Evolutionary conservation across 2,888 invertebrate genomes (phyloP), one percentile per base, ranked within the genome.

Genomic region (Parthenolecanium corni): DNA sequence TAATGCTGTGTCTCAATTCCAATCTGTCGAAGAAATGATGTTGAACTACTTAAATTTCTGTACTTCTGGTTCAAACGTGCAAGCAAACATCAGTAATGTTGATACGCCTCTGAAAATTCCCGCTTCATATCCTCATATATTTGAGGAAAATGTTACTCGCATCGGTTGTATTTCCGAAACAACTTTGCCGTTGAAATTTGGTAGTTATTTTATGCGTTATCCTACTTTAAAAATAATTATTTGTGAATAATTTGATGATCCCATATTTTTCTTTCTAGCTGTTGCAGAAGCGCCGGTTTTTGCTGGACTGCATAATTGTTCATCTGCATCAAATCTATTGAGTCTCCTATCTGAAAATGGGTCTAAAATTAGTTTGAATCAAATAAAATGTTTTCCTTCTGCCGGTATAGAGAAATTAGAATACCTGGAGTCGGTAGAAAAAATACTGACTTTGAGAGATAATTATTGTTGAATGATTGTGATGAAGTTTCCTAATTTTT

Each of bases 71-170:
- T 6, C 38, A 16, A 58, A 18, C 12, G 21, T 16, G 12, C 1
- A 20, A 51, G 2, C 51, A n/a, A 31, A n/a, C 6, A 40, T 61
- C 5, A 51, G 49, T 40, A 49, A 47, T 3, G 4, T 63, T 23
- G 47, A 63, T 20, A 46, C 46, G 20, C 47, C 63, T 20, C 20
- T 63, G 3, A 63, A 63, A 54, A 54, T 53, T 53, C 44, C 47
- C 1, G 18, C n/a, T 31, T 63, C 63, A 53, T 63, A 46, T 63
- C 63, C 63, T 6, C 44, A 52, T 24, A 54, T 63, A 38, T 63
- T 63, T 20, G 52, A 44, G 36, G 63, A 63, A 3, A 25, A 42
- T 31, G 53, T 61, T n/a, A 61, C 61, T 9, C 49, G 61, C 14
- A 61, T 49, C 38, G 61, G 61, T 12, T 61, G 49, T 23, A 49